A percentile compares a stretch with the other conserved stretches of the same genome.
phyloP scores from a whole-genome alignment of 2,113 vertebrate species.

The Pitta sordida region DNA sequence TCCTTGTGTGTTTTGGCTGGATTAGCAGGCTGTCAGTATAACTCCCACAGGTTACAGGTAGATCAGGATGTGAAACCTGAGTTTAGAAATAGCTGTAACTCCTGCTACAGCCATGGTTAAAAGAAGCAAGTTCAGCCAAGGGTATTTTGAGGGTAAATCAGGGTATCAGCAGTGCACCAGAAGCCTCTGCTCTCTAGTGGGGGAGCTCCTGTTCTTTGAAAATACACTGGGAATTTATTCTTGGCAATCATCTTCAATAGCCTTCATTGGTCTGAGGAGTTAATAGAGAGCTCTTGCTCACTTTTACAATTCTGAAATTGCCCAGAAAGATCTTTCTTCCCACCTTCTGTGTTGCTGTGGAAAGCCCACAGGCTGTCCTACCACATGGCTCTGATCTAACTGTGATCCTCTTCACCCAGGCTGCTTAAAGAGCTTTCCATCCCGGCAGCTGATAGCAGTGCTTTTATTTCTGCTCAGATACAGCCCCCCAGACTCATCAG shows the following conservation, averaged over 20 bases:
- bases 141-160: not conserved
- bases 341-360: not conserved
- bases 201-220: not conserved
- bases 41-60: not conserved
- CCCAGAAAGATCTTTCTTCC: not conserved
- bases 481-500: not conserved
- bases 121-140: not conserved
- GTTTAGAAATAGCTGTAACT: not conserved
- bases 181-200: not conserved
- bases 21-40: not conserved
- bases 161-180: not conserved
- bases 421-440: not conserved
- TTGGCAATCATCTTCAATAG: not conserved
- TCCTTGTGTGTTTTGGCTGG: not conserved
- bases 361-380: not conserved
- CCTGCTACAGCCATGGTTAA: not conserved
- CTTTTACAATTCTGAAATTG: not conserved
- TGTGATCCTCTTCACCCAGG: not conserved
- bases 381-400: not conserved
- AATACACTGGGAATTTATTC: not conserved
- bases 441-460: not conserved
- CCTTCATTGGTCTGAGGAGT: not conserved
- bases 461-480: not conserved
- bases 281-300: not conserved
- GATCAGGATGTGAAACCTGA: not conserved